Evolutionary conservation across 2,797 vertebrate species (phyloP).

Genomic region (Scyliorhinus canicula): DNA sequence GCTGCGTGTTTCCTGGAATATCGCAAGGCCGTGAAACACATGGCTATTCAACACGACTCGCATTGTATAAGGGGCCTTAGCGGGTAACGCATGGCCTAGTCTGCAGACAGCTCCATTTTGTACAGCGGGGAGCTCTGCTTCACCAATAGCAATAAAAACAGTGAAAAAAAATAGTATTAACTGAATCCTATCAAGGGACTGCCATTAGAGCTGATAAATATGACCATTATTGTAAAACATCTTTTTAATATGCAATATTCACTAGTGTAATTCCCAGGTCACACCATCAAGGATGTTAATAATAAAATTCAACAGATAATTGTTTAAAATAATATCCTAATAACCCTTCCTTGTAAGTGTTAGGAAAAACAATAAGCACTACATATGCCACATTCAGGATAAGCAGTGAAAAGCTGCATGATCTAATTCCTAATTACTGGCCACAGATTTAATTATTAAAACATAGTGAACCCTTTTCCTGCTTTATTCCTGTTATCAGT

Average conservation of each 20-base stretch:
- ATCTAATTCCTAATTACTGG: neutral
- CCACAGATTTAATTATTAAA: neutral
- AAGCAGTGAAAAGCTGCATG: neutral
- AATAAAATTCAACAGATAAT: slow-evolving; percentile 13
- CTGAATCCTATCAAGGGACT: neutral
- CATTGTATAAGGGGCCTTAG: too few species aligned
- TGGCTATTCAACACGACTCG: too few species aligned
- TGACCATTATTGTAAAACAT: neutral
- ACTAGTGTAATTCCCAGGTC: neutral
- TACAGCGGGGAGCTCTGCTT: too few species aligned
- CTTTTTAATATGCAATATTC: neutral
- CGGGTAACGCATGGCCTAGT: too few species aligned
- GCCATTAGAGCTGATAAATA: neutral
- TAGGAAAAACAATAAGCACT: neutral
- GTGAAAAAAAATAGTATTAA: neutral
- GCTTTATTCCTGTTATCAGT: neutral
- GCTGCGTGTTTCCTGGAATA: too few species aligned
- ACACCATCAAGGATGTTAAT: neutral
- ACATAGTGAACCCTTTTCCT: neutral
- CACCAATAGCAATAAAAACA: neutral
- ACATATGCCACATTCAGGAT: neutral
- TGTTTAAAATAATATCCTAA: neutral
- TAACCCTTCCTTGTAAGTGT: neutral
- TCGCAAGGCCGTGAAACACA: too few species aligned
- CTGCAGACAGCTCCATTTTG: too few species aligned